A percentile compares a stretch with the other conserved stretches of the same genome.
phyloP scores from a whole-genome alignment of 2,888 invertebrate genomes.

The Tinea semifulvella region DNA sequence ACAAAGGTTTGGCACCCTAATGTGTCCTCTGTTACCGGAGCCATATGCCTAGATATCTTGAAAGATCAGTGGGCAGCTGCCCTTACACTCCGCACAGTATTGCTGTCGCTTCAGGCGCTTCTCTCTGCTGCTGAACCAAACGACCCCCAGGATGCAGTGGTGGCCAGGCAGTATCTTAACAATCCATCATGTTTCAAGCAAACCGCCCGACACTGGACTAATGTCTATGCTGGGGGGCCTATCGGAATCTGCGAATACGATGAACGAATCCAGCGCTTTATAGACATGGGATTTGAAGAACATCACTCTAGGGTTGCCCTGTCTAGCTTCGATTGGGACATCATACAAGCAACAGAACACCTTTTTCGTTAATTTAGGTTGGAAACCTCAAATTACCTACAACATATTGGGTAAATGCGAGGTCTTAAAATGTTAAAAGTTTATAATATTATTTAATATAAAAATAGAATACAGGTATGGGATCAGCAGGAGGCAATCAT shows the following conservation, averaged over 20 bases:
- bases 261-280: constrained; percentile 85
- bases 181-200: constrained; percentile 84
- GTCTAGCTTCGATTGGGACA: constrained; percentile 92
- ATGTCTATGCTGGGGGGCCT: constrained; percentile 88
- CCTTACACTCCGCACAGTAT: constrained; percentile 94
- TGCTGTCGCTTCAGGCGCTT: constrained; percentile 94
- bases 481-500: too few species aligned
- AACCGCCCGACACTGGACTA: constrained; percentile 97
- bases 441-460: too few species aligned
- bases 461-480: too few species aligned
- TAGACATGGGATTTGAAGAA: constrained; percentile 95
- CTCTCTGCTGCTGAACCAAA: constrained; percentile 92
- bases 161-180: constrained; percentile 96
- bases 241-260: constrained; percentile 74
- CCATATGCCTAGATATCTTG: constrained; percentile 97
- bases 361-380: constrained; percentile 54
- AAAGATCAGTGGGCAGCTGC: constrained; percentile 99
- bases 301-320: constrained; percentile 89
- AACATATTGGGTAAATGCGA: too few species aligned
- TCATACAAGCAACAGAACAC: constrained; percentile 88
- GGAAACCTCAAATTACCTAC: too few species aligned
- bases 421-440: too few species aligned
- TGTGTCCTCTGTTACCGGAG: constrained; percentile 97
- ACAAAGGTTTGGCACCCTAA: constrained; percentile 99
- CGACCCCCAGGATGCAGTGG: constrained; percentile 96